phyloP scores from a whole-genome alignment of 1,140 invertebrate genomes.

The Stegodyphus dumicola region DNA sequence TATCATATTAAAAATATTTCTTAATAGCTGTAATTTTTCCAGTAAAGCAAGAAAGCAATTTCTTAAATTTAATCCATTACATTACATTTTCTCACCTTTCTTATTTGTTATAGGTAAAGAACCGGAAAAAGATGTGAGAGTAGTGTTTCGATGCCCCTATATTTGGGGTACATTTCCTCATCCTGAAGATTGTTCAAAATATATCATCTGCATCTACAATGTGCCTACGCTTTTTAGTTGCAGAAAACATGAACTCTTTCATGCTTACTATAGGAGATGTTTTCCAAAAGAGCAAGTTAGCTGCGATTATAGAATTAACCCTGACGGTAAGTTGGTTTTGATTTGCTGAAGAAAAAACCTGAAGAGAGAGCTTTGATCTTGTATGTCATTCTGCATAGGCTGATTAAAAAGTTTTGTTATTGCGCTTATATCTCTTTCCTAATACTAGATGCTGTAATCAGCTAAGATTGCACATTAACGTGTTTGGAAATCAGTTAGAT shows the following conservation, averaged over 20 bases:
- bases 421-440: too few relatives aligned
- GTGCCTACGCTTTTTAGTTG: slow-evolving; percentile 29
- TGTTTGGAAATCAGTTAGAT: too few relatives aligned
- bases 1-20: too few relatives aligned
- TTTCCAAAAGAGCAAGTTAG: not conserved
- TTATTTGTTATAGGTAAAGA: not conserved
- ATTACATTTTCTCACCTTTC: not conserved
- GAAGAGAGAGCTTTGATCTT: too few relatives aligned
- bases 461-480: too few relatives aligned
- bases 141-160: slow-evolving; percentile 6
- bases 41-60: too few relatives aligned
- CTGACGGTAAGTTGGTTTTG: slow-evolving; percentile 13
- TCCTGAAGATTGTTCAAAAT: slow-evolving; percentile 28
- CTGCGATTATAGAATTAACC: slow-evolving; percentile 21
- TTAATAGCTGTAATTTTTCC: not conserved
- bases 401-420: too few relatives aligned
- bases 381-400: too few relatives aligned
- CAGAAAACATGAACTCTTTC: slow-evolving; percentile 25
- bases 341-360: not conserved
- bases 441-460: too few relatives aligned
- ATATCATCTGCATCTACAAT: slow-evolving; percentile 26
- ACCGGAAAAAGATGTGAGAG: not conserved
- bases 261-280: slow-evolving; percentile 24
- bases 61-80: too few relatives aligned
- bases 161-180: slow-evolving; percentile 18